Evolutionary conservation across 2,113 vertebrate genomes (phyloP).

Genomic region (Chaenocephalus aceratus): DNA sequence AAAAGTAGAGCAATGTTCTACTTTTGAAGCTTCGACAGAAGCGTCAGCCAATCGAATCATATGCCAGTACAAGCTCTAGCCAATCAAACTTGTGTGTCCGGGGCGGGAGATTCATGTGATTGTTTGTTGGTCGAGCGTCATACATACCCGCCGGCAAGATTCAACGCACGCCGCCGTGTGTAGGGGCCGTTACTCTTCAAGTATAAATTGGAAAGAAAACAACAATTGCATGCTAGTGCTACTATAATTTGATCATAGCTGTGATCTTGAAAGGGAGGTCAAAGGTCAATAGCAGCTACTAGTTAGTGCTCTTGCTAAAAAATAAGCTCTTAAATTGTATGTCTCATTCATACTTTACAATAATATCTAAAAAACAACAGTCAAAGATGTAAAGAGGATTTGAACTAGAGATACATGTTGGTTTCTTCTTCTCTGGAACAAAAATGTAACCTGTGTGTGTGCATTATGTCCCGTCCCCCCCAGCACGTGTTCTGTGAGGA

Average conservation of each 20-base stretch:
- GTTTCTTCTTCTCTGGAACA: not conserved
- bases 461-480: conserved; percentile 26
- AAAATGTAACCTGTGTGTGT: not conserved
- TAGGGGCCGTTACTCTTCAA: not conserved
- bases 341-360: not conserved
- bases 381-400: not conserved
- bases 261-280: not conserved
- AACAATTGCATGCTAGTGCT: not conserved
- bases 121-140: too few species aligned
- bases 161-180: too few species aligned
- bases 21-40: too few species aligned
- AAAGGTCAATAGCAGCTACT: not conserved
- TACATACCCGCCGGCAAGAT: too few species aligned
- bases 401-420: not conserved
- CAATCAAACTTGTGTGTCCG: too few species aligned
- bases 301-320: not conserved
- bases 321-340: not conserved
- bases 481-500: conserved; percentile 99
- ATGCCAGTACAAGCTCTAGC: too few species aligned
- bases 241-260: too few species aligned
- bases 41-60: too few species aligned
- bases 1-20: too few species aligned
- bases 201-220: not conserved
- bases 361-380: not conserved
- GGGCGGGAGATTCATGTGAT: too few species aligned